Conservation (phyloP, 2,888 invertebrate species). For the Trissonchulus latispiculum region DNA sequence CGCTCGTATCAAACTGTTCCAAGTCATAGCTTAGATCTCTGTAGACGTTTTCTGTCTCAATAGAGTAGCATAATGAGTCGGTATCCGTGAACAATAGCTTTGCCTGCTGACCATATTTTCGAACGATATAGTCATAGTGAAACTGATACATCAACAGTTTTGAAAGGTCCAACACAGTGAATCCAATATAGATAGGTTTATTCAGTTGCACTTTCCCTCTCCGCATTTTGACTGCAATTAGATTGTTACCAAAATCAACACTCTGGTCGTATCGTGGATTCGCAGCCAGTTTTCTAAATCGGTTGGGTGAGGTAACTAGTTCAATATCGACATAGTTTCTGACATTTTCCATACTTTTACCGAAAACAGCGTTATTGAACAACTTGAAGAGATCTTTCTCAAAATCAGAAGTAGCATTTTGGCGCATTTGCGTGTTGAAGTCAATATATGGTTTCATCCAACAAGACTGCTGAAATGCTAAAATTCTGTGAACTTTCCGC, state of each 20-base stretch:
- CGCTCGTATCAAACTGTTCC: background rate
- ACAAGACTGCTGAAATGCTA: background rate
- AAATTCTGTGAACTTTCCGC: background rate
- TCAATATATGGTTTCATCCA: constrained; percentile 12
- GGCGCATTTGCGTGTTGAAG: background rate
- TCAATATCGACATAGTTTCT: background rate
- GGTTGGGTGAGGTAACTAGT: background rate
- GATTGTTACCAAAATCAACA: background rate
- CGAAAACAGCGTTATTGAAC: constrained; percentile 7
- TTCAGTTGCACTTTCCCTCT: background rate
- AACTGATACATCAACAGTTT: constrained; percentile 13
- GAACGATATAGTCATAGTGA: background rate
- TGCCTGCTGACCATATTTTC: background rate
- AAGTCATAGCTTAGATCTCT: background rate
- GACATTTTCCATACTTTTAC: constrained; percentile 11
- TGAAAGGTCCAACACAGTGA: background rate
- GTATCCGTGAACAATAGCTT: constrained; percentile 10
- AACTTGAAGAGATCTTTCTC: constrained; percentile 3
- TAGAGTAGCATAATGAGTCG: background rate
- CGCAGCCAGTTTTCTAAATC: constrained; percentile 4
- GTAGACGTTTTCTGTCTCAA: constrained; percentile 11
- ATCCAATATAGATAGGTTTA: constrained; percentile 3
- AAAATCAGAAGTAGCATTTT: background rate
- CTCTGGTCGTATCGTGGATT: background rate
- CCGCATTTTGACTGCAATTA: background rate